Conservation (phyloP, 2,797 vertebrate species). For the Characodon lateralis region DNA sequence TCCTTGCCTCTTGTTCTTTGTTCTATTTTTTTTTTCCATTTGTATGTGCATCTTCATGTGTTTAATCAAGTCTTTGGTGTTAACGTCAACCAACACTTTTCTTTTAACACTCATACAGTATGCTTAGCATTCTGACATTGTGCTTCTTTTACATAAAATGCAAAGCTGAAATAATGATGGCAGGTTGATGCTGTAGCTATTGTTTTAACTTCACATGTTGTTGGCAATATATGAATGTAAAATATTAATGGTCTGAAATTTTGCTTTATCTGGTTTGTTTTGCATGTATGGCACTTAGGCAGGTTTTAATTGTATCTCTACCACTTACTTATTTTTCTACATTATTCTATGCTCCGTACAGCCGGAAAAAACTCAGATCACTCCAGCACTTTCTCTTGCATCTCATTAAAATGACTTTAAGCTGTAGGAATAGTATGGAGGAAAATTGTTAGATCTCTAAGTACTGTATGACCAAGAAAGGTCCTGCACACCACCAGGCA, state of each 20-base stretch:
- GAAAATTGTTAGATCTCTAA: constrained; percentile 11
- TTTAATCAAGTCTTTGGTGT: constrained; percentile 31
- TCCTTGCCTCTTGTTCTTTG: constrained; percentile 22
- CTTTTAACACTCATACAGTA: constrained; percentile 32
- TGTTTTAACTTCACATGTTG: constrained; percentile 30
- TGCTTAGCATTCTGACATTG: constrained; percentile 13
- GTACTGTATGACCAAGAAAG: constrained; percentile 35
- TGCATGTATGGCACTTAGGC: not conserved
- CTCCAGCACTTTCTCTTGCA: not conserved
- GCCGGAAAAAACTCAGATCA: not conserved
- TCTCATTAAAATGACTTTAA: constrained; percentile 1
- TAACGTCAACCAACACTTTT: constrained; percentile 22
- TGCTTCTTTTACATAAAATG: constrained; percentile 23
- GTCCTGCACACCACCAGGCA: constrained; percentile 27
- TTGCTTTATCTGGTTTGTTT: constrained; percentile 4
- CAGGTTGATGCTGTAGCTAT: constrained; percentile 10
- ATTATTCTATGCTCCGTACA: not conserved
- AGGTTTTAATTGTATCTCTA: too few species aligned
- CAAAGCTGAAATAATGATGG: constrained; percentile 31
- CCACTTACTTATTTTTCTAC: not conserved
- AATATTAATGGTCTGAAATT: not conserved
- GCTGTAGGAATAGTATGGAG: not conserved
- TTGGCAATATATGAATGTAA: not conserved
- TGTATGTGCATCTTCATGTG: constrained; percentile 10
- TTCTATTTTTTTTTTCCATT: constrained; percentile 1